Base-by-base conservation (phyloP, 2,113 vertebrate species). In the Ondatra zibethicus region DNA sequence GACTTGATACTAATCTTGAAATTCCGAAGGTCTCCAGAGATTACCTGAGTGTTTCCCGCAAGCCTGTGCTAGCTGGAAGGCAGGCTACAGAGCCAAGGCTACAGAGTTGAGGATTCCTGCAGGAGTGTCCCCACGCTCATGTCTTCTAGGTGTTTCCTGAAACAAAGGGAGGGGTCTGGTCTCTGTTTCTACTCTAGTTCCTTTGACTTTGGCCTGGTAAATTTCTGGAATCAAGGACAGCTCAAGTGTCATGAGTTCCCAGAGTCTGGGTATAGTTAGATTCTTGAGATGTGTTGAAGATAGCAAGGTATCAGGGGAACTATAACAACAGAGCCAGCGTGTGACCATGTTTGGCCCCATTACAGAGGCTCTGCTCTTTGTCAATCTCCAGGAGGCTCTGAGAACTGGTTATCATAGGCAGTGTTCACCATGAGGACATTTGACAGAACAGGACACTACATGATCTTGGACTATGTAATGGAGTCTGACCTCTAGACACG, bases 321-420 rank as follows among this genome's bases (percentile, higher is more conserved):
- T 55, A n/a, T 36, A 81, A 55, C 31, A 19, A 78, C 27, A 42
- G 0, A 36, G 12, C 27, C 31, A 42, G 42, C 3, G 7, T 0
- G 33, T 89, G 65, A 14, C 66, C 11, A 55, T 19, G 36, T 23
- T 36, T 11, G 76, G 25, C 27, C 55, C 36, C 14, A 1, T 13
- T 19, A 50, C 0, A 0, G 36, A 25, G 39, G 52, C 11, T 6
- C 45, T 3, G 12, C 33, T 36, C 17, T 1, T 13, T 3, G 14
- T 39, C 66, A n/a, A 0, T 52, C 31, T 42, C 68, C 52, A 2
- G 47, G 8, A 27, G 85, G 10, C 19, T 92, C 77, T 27, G 0
- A 45, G 58, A 61, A 39, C 42, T 52, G 27, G 80, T 81, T 47
- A 66, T 82, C 89, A 55, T 45, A 21, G 58, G 82, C 39, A 72